These are phyloP conservation scores for Enteromius fasciolatus DNA, from an alignment of 2,797 vertebrate genomes.

Conservation along the genomic window DNA sequence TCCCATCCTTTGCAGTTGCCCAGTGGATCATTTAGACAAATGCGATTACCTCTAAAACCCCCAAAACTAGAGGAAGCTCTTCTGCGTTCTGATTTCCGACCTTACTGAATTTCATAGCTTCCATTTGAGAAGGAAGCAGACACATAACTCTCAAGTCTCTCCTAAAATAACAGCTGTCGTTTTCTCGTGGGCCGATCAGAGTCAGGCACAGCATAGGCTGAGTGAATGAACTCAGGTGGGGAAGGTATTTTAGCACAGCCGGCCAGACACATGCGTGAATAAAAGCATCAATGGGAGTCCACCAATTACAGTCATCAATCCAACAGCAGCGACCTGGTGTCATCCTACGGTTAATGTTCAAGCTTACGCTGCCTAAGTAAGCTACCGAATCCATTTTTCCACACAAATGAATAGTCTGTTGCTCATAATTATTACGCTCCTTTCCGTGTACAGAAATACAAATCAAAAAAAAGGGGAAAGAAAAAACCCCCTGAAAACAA, in stretches of 20 bases:
- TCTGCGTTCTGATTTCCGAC: constrained; percentile 24
- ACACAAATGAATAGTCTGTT: constrained; percentile 13
- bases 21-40: constrained; percentile 34
- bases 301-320: constrained; percentile 41
- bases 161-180: constrained; percentile 42
- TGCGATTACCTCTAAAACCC: constrained; percentile 24
- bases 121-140: constrained; percentile 42
- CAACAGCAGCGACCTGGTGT: constrained; percentile 9
- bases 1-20: constrained; percentile 18
- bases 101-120: constrained; percentile 48
- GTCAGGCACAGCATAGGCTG: constrained; percentile 16
- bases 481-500: neutral
- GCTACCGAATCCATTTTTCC: constrained; percentile 6
- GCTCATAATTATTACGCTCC: constrained; percentile 4
- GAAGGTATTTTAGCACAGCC: constrained; percentile 21
- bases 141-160: constrained; percentile 47
- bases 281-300: constrained; percentile 34
- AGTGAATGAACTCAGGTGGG: constrained; percentile 44
- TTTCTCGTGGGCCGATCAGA: constrained; percentile 15
- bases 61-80: constrained; percentile 40
- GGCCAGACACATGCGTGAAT: constrained; percentile 33
- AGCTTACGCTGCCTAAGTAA: constrained; percentile 11
- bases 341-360: neutral
- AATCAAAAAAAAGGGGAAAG: neutral
- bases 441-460: constrained; percentile 16